Conservation (phyloP, 2,888 invertebrate species). For the Arrhopalites spinosus region DNA sequence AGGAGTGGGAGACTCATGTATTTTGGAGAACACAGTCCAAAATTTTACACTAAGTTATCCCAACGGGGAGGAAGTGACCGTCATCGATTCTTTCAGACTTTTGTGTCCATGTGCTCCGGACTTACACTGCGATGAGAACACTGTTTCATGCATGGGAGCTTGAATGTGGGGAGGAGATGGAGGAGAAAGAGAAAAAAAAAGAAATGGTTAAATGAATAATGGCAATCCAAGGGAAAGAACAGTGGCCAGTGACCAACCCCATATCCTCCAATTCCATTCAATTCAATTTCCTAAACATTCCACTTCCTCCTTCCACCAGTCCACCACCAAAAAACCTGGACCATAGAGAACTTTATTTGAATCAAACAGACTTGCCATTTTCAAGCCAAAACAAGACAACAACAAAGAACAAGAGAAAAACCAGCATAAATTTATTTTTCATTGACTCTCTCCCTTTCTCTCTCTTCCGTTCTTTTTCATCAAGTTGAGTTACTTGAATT, state of each 20-base stretch:
- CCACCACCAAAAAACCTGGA: neutral
- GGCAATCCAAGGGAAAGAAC: neutral
- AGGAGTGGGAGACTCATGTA: constrained; percentile 40
- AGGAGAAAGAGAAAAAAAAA: neutral
- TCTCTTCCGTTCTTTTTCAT: neutral
- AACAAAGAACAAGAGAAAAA: neutral
- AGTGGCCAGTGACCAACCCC: neutral
- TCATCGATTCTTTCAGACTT: constrained; percentile 38
- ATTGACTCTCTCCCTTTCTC: constrained; percentile 4
- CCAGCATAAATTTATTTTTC: constrained; percentile 25
- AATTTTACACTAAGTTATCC: constrained; percentile 46
- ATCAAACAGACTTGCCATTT: neutral
- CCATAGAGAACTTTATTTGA: constrained; percentile 11
- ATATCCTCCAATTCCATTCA: neutral
- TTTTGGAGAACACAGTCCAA: constrained; percentile 36
- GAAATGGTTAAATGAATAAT: constrained; percentile 28
- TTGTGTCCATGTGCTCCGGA: constrained; percentile 43
- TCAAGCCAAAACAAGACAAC: neutral
- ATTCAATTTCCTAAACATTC: neutral
- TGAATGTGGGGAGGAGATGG: neutral
- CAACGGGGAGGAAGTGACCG: constrained; percentile 31
- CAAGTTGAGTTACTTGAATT: neutral
- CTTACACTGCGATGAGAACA: constrained; percentile 26
- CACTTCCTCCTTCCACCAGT: neutral
- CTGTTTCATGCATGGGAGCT: constrained; percentile 20